A percentile compares a stretch with the other conserved stretches of the same genome.
phyloP scores from a whole-genome alignment of 2,113 vertebrate genomes.

The Suricata suricatta region DNA sequence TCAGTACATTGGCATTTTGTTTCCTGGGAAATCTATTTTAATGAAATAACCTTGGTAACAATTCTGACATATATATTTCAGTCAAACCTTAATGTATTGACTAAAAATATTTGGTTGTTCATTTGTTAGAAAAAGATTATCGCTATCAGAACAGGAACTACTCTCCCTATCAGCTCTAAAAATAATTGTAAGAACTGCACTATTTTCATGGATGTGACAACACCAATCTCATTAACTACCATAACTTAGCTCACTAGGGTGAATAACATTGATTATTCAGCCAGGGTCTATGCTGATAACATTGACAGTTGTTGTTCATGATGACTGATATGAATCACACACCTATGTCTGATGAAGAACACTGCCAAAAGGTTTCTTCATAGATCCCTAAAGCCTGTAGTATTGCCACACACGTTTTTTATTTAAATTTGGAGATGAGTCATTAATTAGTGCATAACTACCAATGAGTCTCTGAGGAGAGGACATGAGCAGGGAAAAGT shows the following conservation, averaged over 20 bases:
- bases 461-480: not conserved
- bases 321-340: constrained; percentile 80
- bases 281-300: constrained; percentile 71
- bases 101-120: constrained; percentile 14
- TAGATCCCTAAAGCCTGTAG: constrained; percentile 67
- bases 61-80: constrained; percentile 8
- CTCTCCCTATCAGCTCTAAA: constrained; percentile 10
- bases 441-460: constrained; percentile 74
- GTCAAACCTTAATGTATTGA: not conserved
- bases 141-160: constrained; percentile 36
- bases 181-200: constrained; percentile 63
- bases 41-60: constrained; percentile 34
- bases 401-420: constrained; percentile 79
- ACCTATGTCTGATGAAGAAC: constrained; percentile 74
- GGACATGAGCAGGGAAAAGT: not conserved
- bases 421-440: constrained; percentile 78
- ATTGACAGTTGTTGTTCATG: constrained; percentile 80
- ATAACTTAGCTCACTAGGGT: constrained; percentile 71
- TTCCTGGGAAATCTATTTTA: constrained; percentile 52
- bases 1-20: not conserved
- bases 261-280: constrained; percentile 78
- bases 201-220: constrained; percentile 76
- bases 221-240: constrained; percentile 76
- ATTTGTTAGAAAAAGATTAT: constrained; percentile 33
- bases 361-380: constrained; percentile 67